Base-by-base conservation (phyloP, 2,113 vertebrate genomes). In the Dasyurus viverrinus region DNA sequence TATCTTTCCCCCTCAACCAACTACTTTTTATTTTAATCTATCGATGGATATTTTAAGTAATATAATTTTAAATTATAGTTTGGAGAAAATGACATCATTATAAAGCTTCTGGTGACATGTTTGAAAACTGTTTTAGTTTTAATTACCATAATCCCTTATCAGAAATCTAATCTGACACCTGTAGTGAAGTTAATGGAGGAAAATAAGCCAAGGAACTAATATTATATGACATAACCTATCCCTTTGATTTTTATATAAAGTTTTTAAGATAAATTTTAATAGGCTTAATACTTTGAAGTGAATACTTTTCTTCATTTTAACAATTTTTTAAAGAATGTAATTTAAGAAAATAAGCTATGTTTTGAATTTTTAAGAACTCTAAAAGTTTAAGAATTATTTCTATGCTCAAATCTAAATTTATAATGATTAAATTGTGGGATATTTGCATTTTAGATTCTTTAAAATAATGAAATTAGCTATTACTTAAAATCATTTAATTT, bases 121-220 rank as follows among this genome's bases (percentile, higher is more conserved):
- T 47, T 52, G 89, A 52, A 50, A 90, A 50, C 50, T 89, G 27
- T 27, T 57, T 42, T 8, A 42, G n/a, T 84, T 84, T 84, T 84
- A 84, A 84, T 84, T 84, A 42, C 68, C 42, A 23, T 84, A 84
- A 84, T 84, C 7, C 68, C 52, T 91, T 89, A 25, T 36, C 12
- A 93, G 92, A 95, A 95, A 96, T 90, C 50, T 27, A 27, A 91
- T 76, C 55, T 57, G 55, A 93, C 89, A 91, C 89, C 90, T 96
- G 90, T 89, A 90, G 46, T 53, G 76, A 95, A 92, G 2, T 10
- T 76, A 89, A 90, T 92, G 47, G 19, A 84, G 16, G 53, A 50
- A 68, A 93, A 84, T 91, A 50, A 91, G 53, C 46, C n/a, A 54
- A 93, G 3, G 42, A 3, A 93, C n/a, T 54, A n/a, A 93, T 90